phyloP scores from a whole-genome alignment of 2,113 vertebrate species.

The Paradisaea rubra region DNA sequence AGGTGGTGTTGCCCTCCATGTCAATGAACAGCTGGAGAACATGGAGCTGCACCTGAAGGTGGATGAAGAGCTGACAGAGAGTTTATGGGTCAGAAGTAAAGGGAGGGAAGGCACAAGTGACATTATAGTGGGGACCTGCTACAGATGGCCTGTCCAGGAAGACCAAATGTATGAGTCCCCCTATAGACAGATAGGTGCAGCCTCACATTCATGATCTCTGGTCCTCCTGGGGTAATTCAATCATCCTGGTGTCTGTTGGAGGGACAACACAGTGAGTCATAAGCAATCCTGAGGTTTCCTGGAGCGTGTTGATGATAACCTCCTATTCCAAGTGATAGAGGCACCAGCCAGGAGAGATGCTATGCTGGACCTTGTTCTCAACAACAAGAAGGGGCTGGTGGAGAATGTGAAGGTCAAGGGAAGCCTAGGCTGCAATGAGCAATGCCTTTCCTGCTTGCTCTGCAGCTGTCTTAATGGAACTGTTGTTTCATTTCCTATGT shows the following conservation, averaged over 20 bases:
- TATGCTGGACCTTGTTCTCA: neutral
- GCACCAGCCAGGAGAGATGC: neutral
- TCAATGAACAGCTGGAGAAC: neutral
- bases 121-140: neutral
- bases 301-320: neutral
- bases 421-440: neutral
- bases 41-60: too few species aligned
- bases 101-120: neutral
- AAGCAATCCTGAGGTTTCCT: too few species aligned
- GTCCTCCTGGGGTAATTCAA: too few species aligned
- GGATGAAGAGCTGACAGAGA: neutral
- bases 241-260: neutral
- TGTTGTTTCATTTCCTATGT: neutral
- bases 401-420: neutral
- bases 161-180: fast-evolving
- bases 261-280: neutral
- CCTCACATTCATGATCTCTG: neutral
- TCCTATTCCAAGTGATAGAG: neutral
- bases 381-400: neutral
- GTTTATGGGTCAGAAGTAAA: neutral
- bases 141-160: neutral
- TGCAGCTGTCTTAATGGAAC: neutral
- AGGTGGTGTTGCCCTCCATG: neutral
- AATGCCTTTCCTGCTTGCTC: neutral
- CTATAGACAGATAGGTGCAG: neutral